These are phyloP conservation scores for Malacoctenus gilli DNA, from an alignment of 2,797 vertebrate species.

Conservation along the genomic window DNA sequence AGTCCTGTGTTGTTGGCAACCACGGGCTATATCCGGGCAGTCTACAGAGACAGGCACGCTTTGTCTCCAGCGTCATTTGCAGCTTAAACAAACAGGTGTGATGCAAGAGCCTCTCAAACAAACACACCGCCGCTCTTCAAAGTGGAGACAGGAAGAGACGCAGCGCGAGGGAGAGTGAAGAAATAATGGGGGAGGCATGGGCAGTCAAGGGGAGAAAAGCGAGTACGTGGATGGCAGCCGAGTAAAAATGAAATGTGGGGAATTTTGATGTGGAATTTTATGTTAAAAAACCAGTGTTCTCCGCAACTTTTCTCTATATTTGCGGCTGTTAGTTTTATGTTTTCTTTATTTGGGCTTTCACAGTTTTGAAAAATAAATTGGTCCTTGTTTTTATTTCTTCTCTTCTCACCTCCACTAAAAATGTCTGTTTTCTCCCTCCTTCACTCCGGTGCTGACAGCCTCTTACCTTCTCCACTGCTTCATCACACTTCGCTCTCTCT, in stretches of 20 bases:
- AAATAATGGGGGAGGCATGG: conserved; percentile 65
- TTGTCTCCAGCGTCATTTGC: conserved; percentile 78
- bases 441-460: conserved; percentile 71
- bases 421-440: conserved; percentile 64
- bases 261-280: conserved; percentile 39
- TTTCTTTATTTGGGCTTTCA: conserved; percentile 66
- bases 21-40: conserved; percentile 64
- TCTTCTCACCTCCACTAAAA: conserved; percentile 56
- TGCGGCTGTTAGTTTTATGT: conserved; percentile 39
- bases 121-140: conserved; percentile 74
- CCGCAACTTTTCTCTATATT: conserved; percentile 43
- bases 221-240: conserved; percentile 18
- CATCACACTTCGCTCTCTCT: conserved; percentile 44
- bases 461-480: conserved; percentile 69
- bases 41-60: conserved; percentile 70
- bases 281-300: conserved; percentile 43
- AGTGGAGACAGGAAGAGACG: conserved; percentile 67
- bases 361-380: conserved; percentile 73
- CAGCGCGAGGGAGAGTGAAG: conserved; percentile 45
- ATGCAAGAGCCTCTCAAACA: conserved; percentile 81
- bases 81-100: conserved; percentile 83
- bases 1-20: conserved; percentile 77
- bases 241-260: conserved; percentile 32
- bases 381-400: conserved; percentile 58
- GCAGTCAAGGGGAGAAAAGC: conserved; percentile 55